These are phyloP conservation scores for Leucozona laternaria DNA, from an alignment of 2,888 invertebrate genomes.

Conservation along the genomic window DNA sequence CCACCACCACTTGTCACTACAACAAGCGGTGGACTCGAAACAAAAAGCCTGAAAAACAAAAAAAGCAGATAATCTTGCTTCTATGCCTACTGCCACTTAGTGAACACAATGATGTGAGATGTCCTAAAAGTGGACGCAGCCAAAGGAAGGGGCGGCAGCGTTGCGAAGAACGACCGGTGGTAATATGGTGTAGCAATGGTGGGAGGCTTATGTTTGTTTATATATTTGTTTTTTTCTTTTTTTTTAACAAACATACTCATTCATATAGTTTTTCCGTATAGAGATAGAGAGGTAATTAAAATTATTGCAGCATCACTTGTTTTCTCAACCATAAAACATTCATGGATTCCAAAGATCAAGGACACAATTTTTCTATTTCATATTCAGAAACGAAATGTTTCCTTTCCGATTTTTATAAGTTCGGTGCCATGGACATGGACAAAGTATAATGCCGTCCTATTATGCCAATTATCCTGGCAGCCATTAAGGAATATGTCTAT, in stretches of 20 bases:
- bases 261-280: constrained; percentile 50
- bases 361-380: constrained; percentile 42
- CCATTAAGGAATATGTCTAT: constrained; percentile 61
- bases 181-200: neutral
- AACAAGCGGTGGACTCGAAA: constrained; percentile 30
- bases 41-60: neutral
- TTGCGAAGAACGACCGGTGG: neutral
- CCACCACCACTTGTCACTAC: constrained; percentile 42
- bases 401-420: constrained; percentile 28
- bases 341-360: constrained; percentile 68
- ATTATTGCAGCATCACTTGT: constrained; percentile 68
- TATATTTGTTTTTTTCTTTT: constrained; percentile 8
- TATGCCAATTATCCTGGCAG: constrained; percentile 63
- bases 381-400: constrained; percentile 5
- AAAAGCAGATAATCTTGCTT: constrained; percentile 42
- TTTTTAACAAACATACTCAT: constrained; percentile 58
- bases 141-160: constrained; percentile 1
- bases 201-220: constrained; percentile 60
- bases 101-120: constrained; percentile 53
- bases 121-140: constrained; percentile 39
- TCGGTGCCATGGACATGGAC: constrained; percentile 21
- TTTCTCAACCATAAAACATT: constrained; percentile 53
- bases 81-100: constrained; percentile 43
- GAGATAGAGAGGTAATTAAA: constrained; percentile 73
- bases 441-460: constrained; percentile 27